Evolutionary conservation across 2,113 vertebrate genomes (phyloP), one percentile per base, ranked within the genome.

Genomic region (Eira barbara): DNA sequence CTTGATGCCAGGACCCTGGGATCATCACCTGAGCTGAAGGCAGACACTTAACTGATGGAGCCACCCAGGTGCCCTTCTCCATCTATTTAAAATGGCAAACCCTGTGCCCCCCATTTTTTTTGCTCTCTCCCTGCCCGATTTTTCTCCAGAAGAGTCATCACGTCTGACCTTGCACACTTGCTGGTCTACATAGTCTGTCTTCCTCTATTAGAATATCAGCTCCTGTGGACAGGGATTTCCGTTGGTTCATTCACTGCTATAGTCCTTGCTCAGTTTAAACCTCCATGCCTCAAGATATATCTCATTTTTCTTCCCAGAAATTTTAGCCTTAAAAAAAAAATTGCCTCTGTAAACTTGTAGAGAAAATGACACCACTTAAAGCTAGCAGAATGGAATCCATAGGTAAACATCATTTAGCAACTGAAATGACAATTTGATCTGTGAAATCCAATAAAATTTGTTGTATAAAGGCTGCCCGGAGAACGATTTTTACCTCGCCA

Each of bases 231-330:
- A 18, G 29, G 63, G 39, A 1, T 61, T 49, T 36, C n/a, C 8
- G 3, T 25, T 2, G 17, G 12, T 47, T 34, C 13, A 14, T 36
- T 87, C 52, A 25, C 23, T 27, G 57, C 27, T 65, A 0, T 27
- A 3, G n/a, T 6, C 7, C n/a, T 78, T 57, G 21, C 15, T 14
- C 14, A 1, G 1, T 12, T 76, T 69, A 83, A 89, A 73, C 80
- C 89, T 95, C 52, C 36, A 47, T 29, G 57, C 88, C 86, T 61
- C 17, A 91, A 83, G 95, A 74, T 61, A 1, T 47, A 76, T 94
- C 86, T 63, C 39, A 55, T 34, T 94, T 83, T 91, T 85, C 74
- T 95, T 94, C 59, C 57, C 90, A 29, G 92, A 97, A 95, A 55
- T 52, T 96, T 96, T 63, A 91, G 59, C 89, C 61, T 88, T 57